Percentiles rank a stretch among this genome's conserved stretches.
Conservation (phyloP, 2,797 vertebrate species). For the Zalophus californianus region DNA sequence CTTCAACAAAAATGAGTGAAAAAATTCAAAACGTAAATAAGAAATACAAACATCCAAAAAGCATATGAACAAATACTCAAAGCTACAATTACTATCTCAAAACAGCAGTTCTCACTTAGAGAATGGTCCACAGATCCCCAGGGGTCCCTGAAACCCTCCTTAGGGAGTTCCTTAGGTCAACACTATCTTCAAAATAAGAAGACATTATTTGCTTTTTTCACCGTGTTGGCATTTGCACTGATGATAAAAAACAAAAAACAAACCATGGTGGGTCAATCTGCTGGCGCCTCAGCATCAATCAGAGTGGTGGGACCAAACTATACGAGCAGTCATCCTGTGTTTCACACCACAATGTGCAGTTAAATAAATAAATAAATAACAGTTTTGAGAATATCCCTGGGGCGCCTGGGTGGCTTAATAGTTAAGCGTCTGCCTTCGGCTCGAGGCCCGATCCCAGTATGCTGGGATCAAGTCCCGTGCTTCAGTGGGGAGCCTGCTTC, state of each 20-base stretch:
- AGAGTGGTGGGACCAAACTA: neutral
- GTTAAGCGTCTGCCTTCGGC: too few species aligned
- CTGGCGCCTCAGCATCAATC: neutral
- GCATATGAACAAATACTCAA: conserved; percentile 33
- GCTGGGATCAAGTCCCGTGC: too few species aligned
- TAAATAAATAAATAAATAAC: neutral
- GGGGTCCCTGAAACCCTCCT: neutral
- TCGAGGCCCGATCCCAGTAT: too few species aligned
- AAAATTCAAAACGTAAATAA: neutral
- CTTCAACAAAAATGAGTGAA: conserved; percentile 24
- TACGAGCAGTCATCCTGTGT: neutral
- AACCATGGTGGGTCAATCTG: neutral
- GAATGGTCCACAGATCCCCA: neutral
- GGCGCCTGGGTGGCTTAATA: too few species aligned
- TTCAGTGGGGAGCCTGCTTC: too few species aligned
- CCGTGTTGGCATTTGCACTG: neutral
- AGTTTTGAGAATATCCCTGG: neutral
- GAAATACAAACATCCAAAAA: conserved; percentile 1
- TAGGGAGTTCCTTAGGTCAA: neutral
- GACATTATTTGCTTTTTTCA: neutral
- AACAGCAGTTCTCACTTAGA: conserved; percentile 19
- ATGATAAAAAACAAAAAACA: neutral
- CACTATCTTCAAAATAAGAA: neutral
- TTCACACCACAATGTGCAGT: neutral
- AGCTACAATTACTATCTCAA: conserved; percentile 6